Evolutionary conservation across 2,888 invertebrate species (phyloP).

Genomic region (Tenodera sinensis): DNA sequence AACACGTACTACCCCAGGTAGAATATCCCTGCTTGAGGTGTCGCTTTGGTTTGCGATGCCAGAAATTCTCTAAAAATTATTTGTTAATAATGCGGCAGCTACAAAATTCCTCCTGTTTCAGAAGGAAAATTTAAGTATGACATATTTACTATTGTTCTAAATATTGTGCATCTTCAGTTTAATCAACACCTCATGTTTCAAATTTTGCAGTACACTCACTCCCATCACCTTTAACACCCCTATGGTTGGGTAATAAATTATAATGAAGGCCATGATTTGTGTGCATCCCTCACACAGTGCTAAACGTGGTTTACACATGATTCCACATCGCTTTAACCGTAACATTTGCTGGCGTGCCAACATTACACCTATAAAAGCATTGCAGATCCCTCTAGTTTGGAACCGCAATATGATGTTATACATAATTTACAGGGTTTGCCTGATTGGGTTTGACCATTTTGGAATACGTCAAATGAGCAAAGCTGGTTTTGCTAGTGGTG

Average conservation of each 20-base stretch:
- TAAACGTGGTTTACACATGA: not conserved
- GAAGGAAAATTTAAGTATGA: too few relatives aligned
- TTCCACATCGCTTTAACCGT: not conserved
- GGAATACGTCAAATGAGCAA: not conserved
- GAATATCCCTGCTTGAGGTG: too few relatives aligned
- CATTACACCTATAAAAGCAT: not conserved
- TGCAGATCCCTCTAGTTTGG: not conserved
- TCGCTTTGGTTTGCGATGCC: too few relatives aligned
- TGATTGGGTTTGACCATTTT: not conserved
- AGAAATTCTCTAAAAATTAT: too few relatives aligned
- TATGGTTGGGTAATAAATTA: not conserved
- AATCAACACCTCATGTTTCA: too few relatives aligned
- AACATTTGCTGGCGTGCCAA: not conserved
- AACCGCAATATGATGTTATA: not conserved
- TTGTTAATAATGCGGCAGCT: too few relatives aligned
- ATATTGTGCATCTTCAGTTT: too few relatives aligned
- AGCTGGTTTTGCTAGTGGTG: not conserved
- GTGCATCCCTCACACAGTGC: not conserved
- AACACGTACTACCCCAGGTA: too few relatives aligned
- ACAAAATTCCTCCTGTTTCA: too few relatives aligned
- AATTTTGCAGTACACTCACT: not conserved
- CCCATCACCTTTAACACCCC: too few relatives aligned
- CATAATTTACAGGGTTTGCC: not conserved
- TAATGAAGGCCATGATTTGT: not conserved
- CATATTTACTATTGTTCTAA: too few relatives aligned